Percentiles rank a stretch among this genome's conserved stretches.
Evolutionary conservation across 1,140 invertebrate genomes (phyloP).

Genomic region (Protaetia brevitarsis): DNA sequence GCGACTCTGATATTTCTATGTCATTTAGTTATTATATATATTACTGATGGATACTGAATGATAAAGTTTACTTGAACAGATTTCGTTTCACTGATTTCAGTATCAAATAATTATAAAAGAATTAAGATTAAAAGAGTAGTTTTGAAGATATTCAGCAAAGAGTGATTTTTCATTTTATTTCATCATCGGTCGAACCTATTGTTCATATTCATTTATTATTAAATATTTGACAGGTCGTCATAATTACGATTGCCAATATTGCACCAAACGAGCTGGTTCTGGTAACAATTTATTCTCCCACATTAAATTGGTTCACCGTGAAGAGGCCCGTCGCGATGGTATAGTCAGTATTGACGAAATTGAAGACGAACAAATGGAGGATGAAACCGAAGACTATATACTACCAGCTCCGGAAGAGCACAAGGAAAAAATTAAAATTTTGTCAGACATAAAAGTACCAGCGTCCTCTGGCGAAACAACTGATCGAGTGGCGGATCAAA

Average conservation of each 20-base stretch:
- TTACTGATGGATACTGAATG: too few relatives aligned
- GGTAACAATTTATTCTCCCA: slow-evolving; percentile 65
- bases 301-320: slow-evolving; percentile 60
- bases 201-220: too few relatives aligned
- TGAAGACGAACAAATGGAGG: slow-evolving; percentile 42
- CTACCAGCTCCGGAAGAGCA: slow-evolving; percentile 20
- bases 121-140: too few relatives aligned
- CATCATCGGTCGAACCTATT: too few relatives aligned
- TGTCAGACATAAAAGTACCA: slow-evolving; percentile 41
- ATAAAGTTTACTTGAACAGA: too few relatives aligned
- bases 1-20: too few relatives aligned
- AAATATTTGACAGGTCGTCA: slow-evolving; percentile 26
- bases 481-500: neutral
- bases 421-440: slow-evolving; percentile 39
- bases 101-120: too few relatives aligned
- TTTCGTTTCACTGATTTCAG: too few relatives aligned
- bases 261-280: slow-evolving; percentile 62
- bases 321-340: slow-evolving; percentile 58
- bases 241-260: slow-evolving; percentile 65
- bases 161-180: too few relatives aligned
- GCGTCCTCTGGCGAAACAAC: neutral
- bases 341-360: slow-evolving; percentile 57
- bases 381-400: slow-evolving; percentile 28
- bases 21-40: too few relatives aligned
- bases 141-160: too few relatives aligned